Evolutionary conservation across 2,888 invertebrate genomes (phyloP).

Genomic region (Poecilobothrus nobilitatus): DNA sequence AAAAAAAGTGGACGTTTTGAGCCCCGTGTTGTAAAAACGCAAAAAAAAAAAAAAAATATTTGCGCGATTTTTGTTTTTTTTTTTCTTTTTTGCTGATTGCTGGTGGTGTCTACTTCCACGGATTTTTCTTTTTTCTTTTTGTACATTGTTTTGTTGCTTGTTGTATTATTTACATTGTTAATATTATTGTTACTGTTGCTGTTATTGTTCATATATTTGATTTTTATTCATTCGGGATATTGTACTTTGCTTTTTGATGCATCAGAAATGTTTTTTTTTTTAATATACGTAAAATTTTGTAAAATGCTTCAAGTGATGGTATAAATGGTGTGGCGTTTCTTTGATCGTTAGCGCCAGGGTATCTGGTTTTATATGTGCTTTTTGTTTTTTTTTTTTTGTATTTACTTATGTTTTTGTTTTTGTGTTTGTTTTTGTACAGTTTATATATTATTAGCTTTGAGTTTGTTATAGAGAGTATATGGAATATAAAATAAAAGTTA

Average conservation of each 20-base stretch:
- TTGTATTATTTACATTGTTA: not conserved
- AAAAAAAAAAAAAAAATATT: too few species aligned
- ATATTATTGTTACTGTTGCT: not conserved
- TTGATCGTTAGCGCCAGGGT: constrained; percentile 6
- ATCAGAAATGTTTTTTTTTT: not conserved
- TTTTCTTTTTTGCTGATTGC: too few species aligned
- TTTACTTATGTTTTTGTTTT: not conserved
- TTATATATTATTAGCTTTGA: too few species aligned
- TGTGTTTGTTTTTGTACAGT: not conserved
- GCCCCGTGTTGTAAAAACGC: too few species aligned
- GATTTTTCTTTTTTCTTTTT: too few species aligned
- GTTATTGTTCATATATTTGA: not conserved
- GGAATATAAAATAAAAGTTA: not conserved
- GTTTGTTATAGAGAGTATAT: too few species aligned
- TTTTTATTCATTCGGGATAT: not conserved
- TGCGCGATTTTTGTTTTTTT: too few species aligned
- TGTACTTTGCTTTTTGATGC: not conserved
- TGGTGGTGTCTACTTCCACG: too few species aligned
- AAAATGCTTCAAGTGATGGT: not conserved
- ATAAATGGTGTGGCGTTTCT: not conserved
- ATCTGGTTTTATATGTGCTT: not conserved
- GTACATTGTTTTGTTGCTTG: not conserved
- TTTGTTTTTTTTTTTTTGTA: not conserved
- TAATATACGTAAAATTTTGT: too few species aligned
- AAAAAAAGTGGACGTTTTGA: too few species aligned